Percentiles rank a stretch among this genome's conserved stretches.
These are phyloP conservation scores for Epicauta chinensis DNA, from an alignment of 1,140 invertebrate genomes.

Conservation along the genomic window DNA sequence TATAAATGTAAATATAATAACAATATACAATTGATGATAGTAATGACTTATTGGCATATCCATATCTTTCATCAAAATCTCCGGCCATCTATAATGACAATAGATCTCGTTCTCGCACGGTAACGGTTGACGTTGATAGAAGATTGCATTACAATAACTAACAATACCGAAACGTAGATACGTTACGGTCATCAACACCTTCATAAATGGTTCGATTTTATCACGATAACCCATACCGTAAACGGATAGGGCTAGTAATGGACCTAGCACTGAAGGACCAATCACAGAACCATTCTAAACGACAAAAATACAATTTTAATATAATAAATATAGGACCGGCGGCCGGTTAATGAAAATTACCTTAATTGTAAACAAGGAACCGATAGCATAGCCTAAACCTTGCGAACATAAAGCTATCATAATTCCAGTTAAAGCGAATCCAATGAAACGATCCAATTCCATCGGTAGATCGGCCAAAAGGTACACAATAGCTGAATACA, in stretches of 20 bases:
- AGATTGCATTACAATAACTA: slow-evolving; percentile 48
- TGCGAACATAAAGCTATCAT: slow-evolving; percentile 40
- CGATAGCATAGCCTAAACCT: slow-evolving; percentile 44
- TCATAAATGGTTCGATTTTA: slow-evolving; percentile 46
- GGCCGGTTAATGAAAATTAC: slow-evolving; percentile 38
- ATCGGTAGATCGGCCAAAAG: slow-evolving; percentile 41
- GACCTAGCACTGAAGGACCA: slow-evolving; percentile 38
- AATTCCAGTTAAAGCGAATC: slow-evolving; percentile 34
- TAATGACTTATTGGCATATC: slow-evolving; percentile 21
- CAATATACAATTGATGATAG: slow-evolving; percentile 16
- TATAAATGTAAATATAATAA: slow-evolving; percentile 22
- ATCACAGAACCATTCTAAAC: slow-evolving; percentile 44
- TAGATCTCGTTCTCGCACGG: slow-evolving; percentile 49
- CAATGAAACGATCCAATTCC: slow-evolving; percentile 37
- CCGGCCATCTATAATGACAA: slow-evolving; percentile 46
- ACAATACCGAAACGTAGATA: slow-evolving; percentile 54
- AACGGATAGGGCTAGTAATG: slow-evolving; percentile 40
- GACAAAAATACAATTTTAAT: not conserved
- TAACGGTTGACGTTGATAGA: slow-evolving; percentile 43
- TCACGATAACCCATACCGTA: slow-evolving; percentile 44
- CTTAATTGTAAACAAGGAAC: slow-evolving; percentile 40
- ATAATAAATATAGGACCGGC: not conserved
- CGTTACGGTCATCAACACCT: slow-evolving; percentile 50
- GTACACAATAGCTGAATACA: slow-evolving; percentile 42
- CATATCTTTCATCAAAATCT: slow-evolving; percentile 30